These are phyloP conservation scores for Andinoacara biseriatus DNA, from an alignment of 2,113 vertebrate species.

Conservation along the genomic window DNA sequence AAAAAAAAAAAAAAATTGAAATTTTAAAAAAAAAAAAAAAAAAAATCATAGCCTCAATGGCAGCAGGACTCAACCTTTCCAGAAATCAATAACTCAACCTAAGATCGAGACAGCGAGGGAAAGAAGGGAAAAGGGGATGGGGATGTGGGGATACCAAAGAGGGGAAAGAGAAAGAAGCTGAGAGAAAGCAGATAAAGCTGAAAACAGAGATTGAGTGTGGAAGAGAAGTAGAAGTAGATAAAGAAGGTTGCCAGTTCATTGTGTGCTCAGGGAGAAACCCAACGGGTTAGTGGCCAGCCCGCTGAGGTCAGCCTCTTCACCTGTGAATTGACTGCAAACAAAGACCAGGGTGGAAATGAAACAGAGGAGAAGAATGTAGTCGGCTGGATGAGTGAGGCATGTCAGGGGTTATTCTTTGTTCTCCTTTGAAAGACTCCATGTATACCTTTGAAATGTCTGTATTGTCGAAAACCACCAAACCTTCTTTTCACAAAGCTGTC, in stretches of 20 bases:
- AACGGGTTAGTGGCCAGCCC: conserved; percentile 47
- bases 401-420: conserved; percentile 67
- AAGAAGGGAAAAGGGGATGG: conserved; percentile 17
- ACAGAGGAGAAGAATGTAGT: conserved; percentile 37
- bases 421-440: conserved; percentile 49
- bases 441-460: conserved; percentile 29
- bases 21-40: neutral
- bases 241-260: conserved; percentile 47
- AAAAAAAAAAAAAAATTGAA: conserved; percentile 18
- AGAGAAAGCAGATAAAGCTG: conserved; percentile 40
- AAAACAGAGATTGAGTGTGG: conserved; percentile 46
- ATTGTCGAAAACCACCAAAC: conserved; percentile 16
- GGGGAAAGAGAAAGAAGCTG: conserved; percentile 7
- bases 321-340: conserved; percentile 59
- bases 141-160: conserved; percentile 40
- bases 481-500: conserved; percentile 19
- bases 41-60: conserved; percentile 15
- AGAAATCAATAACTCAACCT: conserved; percentile 73
- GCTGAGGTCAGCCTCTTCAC: conserved; percentile 63
- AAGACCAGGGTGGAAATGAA: conserved; percentile 42
- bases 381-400: conserved; percentile 34
- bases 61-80: conserved; percentile 61
- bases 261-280: conserved; percentile 45
- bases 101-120: conserved; percentile 58
- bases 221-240: conserved; percentile 48